Base-by-base conservation (phyloP, 2,888 invertebrate species). In the Lamellibrachia columna region DNA sequence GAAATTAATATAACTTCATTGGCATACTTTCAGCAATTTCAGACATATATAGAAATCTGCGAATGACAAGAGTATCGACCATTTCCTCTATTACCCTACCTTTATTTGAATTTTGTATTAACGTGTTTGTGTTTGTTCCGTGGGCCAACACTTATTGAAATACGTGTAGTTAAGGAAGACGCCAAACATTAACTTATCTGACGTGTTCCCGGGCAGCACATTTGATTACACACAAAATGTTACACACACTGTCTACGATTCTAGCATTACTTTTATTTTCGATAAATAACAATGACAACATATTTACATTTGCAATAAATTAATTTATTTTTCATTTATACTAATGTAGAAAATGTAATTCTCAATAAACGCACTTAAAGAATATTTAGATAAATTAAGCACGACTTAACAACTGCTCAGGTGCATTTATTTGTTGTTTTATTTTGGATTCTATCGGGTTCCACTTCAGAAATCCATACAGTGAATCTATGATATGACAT, bases 1-100 rank as follows among this genome's bases (percentile, higher is more conserved):
- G 75, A 75, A 75, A 75, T 75, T 75, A 22, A 11, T 75, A 75
- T n/a, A 75, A 11, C 75, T 22, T 75, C 22, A 75, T 75, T 75
- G 75, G 75, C 75, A 75, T 75, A 75, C 75, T 75, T 75, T 75
- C 75, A 75, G n/a, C 75, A 75, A 75, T 75, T 75, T n/a, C 75
- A 75, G n/a, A 75, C 75, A 75, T n/a, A 75, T 75, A 22, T 75
- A 22, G 75, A 75, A 22, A 75, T n/a, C 6, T 75, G 22, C 75
- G 75, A 75, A 75, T 75, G 15, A 75, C 75, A 75, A 75, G 22
- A 75, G 75, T 75, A n/a, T 75, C 75, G 75, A 75, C 22, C 75
- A n/a, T 22, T 75, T 75, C 22, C n/a, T 75, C 75, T 75, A 75
- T 22, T 75, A 75, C 75, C 15, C n/a, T 3, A 75, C 15, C 75